Evolutionary conservation across 2,113 vertebrate species (phyloP), one percentile per base, ranked within the genome.

Genomic region (Fukomys damarensis): DNA sequence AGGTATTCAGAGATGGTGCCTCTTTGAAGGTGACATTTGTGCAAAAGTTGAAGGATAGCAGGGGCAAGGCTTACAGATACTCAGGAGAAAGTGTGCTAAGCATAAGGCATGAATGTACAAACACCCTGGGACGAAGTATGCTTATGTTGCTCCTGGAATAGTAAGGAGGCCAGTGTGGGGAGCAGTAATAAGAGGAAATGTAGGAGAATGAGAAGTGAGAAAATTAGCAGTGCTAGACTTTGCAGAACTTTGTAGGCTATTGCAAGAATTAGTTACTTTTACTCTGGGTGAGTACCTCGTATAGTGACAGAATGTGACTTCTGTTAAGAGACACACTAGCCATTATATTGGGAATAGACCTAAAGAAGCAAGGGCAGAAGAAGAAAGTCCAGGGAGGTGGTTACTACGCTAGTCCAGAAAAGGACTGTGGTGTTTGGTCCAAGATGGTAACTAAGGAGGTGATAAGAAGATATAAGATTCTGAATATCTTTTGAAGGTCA

Each of bases 181-280:
- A 92, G 19, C 9, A 88, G 8, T 61, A 81, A 61, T 11, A 12
- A 72, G 52, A 72, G 19, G 56, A 20, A 84, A 76, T 79, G 3
- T 41, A 89, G 65, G 66, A 54, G 43, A 77, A 52, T 26, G 26
- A 77, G 61, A 90, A 22, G 13, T 65, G 63, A 79, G 35, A 41
- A 7, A 28, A 24, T 58, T 70, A 46, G 56, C 76, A 86, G 16
- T 77, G 30, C n/a, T 66, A 41, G 38, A 43, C n/a, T 49, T 41
- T 46, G 35, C 20, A 38, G 54, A 91, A 56, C 11, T 5, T 83
- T 41, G 30, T 1, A 54, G 86, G n/a, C 72, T 74, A 74, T 35
- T 74, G 68, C 16, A 74, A 68, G 43, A 17, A 66, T 81, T 76
- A 83, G n/a, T 91, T n/a, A 92, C 41, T 94, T 85, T 90, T 94